These are phyloP conservation scores for Parnassius smintheus DNA, from an alignment of 2,888 invertebrate species.

Conservation along the genomic window DNA sequence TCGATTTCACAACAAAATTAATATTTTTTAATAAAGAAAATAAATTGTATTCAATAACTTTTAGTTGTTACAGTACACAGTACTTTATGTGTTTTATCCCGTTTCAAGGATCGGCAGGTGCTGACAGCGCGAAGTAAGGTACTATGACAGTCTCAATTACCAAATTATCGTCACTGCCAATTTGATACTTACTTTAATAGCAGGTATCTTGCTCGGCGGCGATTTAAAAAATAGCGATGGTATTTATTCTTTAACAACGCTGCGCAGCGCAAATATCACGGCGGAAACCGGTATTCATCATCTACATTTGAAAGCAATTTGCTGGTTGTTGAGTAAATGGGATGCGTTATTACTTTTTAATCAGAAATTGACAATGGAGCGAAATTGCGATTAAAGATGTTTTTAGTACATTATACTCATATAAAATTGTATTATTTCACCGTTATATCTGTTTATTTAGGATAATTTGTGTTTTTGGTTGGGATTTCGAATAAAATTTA, in stretches of 20 bases:
- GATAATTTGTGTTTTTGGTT: no score
- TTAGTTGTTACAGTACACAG: slow-evolving; percentile 18
- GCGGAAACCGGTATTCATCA: slow-evolving; percentile 57
- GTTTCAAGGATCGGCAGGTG: slow-evolving; percentile 42
- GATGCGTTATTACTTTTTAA: slow-evolving; percentile 13
- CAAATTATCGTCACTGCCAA: slow-evolving; percentile 67
- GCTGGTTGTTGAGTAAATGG: slow-evolving; percentile 11
- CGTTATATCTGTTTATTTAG: no score
- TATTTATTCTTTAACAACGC: slow-evolving; percentile 47
- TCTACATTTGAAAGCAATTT: slow-evolving; percentile 35
- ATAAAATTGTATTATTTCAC: no score
- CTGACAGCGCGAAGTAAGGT: slow-evolving; percentile 35
- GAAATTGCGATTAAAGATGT: no score
- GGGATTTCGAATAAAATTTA: no score
- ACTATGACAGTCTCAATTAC: slow-evolving; percentile 67
- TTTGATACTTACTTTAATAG: slow-evolving; percentile 62
- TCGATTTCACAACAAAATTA: no score
- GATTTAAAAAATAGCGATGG: slow-evolving; percentile 62
- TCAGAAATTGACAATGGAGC: background rate
- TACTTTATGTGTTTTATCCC: slow-evolving; percentile 15
- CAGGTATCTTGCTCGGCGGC: slow-evolving; percentile 55
- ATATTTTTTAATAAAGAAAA: no score
- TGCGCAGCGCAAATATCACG: slow-evolving; percentile 65
- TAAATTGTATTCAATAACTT: slow-evolving; percentile 2
- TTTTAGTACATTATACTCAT: no score